Base-by-base conservation (phyloP, 2,113 vertebrate genomes). In the Rattus norvegicus region DNA sequence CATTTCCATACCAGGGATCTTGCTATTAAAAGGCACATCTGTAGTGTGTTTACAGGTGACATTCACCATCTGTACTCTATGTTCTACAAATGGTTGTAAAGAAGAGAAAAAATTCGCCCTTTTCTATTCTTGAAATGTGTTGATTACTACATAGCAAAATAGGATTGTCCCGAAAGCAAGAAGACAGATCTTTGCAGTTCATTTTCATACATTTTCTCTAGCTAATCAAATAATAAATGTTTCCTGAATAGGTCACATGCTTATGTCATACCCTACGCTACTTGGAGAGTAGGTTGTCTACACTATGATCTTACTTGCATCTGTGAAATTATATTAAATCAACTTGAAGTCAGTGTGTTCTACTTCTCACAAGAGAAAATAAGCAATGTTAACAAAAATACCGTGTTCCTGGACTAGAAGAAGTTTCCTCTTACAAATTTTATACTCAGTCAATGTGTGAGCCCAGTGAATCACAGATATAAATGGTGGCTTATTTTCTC, bases 161-260 rank as follows among this genome's bases (percentile, higher is more conserved):
- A 97, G 92, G 96, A 91, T 72, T 96, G 90, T 91, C 67, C 47
- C 95, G 17, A 1, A 65, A 97, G 81, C 63, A 89, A n/a, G 17
- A 91, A 92, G 63, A 70, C 16, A 39, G 14, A 28, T 52, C n/a
- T 54, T 95, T 97, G 95, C 77, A 70, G 83, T 97, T 97, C 49
- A 87, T 97, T 97, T 97, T 95, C 70, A 95, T 79, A 93, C 95
- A 97, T 97, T 97, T 93, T 80, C 94, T 95, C 77, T 89, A 92
- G 56, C 88, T 94, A 80, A 94, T 96, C 4, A 95, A 89, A 73
- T 87, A 73, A 79, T 94, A 92, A 95, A 73, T 90, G 76, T 96
- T 97, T 75, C 86, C 95, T 54, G 49, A 52, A 14, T 52, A 43
- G 26, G 90, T 67, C 17, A 88, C 89, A 56, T 52, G 43, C 49